Base-by-base conservation (phyloP, 2,113 vertebrate species). In the Passer montanus region DNA sequence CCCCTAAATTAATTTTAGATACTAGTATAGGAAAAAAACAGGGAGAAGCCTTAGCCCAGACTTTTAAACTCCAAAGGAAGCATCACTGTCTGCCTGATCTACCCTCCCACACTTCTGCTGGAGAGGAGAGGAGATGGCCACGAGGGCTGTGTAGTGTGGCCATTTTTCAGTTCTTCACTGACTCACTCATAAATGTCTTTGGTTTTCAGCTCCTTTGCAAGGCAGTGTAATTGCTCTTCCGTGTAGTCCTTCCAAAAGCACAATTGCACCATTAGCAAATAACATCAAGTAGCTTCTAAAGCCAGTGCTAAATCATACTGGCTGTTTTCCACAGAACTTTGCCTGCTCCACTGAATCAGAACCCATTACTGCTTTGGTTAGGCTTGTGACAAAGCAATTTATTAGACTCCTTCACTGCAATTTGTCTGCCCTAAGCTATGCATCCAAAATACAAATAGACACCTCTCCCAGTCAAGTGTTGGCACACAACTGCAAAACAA, bases 371-470 rank as follows among this genome's bases (percentile, higher is more conserved):
- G 20, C 55, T 79, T 85, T 76, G 74, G 74, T 96, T 76, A 52
- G 46, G 10, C 31, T 56, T 79, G 74, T 59, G 70, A 95, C 77
- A 70, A 67, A 75, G 46, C 26, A 89, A 60, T 84, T 90, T 81
- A 77, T 86, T 89, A 70, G 64, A 53, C 31, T 67, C 13, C 27
- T 81, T 74, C 43, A 47, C 63, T 77, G 43, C 55, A 93, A 80
- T 90, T 95, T 92, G 59, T 75, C 84, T 94, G 64, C 81, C 58
- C 55, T 68, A 73, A 95, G 74, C 44, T 84, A 60, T 59, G 44
- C 44, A 84, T 82, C 84, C 43, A 28, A 93, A 43, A 39, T 31
- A 70, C 55, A 44, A 30, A 27, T n/a, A 94, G 63, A 64, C 24
- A 30, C 68, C 30, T 78, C 58, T 84, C 35, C 49, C 44, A 50